Conservation (phyloP, 2,888 invertebrate genomes). For the Polymixis flavicincta region DNA sequence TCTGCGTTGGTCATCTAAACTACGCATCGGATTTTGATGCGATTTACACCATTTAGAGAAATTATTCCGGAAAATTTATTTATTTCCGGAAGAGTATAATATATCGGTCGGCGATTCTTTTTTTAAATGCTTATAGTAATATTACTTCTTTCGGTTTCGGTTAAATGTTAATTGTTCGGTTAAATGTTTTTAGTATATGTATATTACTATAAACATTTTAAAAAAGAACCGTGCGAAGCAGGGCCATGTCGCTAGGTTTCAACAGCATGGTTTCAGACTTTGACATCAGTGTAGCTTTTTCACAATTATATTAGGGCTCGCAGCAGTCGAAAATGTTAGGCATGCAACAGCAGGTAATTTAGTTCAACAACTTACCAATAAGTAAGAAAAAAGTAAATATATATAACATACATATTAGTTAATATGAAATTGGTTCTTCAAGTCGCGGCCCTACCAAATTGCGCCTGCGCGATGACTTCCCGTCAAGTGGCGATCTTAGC, state of each 20-base stretch:
- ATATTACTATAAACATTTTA: too few relatives aligned
- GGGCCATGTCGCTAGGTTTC: not conserved
- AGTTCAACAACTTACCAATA: not conserved
- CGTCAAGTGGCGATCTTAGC: conserved; percentile 69
- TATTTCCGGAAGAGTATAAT: too few relatives aligned
- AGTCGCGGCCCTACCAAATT: conserved; percentile 34
- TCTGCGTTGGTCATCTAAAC: not conserved
- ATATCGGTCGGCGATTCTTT: too few relatives aligned
- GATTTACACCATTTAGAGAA: not conserved
- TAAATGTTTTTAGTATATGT: too few relatives aligned
- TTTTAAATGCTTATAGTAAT: too few relatives aligned
- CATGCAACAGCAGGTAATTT: too few relatives aligned
- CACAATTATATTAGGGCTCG: not conserved
- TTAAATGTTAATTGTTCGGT: too few relatives aligned
- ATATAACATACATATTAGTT: too few relatives aligned
- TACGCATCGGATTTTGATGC: not conserved
- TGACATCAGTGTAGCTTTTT: not conserved
- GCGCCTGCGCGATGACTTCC: conserved; percentile 74
- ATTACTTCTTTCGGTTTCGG: too few relatives aligned
- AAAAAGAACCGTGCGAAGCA: not conserved
- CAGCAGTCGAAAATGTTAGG: not conserved
- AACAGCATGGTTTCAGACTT: conserved; percentile 2
- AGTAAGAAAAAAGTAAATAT: not conserved
- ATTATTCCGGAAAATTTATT: not conserved
- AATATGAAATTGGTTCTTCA: conserved; percentile 23